Percentiles rank a stretch among this genome's conserved stretches.
These are phyloP conservation scores for Heliconius congener DNA, from an alignment of 1,140 invertebrate genomes.

Conservation along the genomic window DNA sequence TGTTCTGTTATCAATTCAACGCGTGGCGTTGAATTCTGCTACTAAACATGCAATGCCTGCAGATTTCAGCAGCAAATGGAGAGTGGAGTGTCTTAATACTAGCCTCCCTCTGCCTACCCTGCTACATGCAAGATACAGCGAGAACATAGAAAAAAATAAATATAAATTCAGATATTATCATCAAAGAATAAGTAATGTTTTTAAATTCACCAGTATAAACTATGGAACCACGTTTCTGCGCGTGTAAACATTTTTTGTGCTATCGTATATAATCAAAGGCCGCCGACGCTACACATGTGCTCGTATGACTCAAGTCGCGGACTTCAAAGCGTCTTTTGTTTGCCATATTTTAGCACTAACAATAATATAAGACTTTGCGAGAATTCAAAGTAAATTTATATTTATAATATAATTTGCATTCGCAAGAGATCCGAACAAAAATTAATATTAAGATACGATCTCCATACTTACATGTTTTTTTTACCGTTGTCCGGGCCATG, in stretches of 20 bases:
- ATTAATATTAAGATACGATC: background rate
- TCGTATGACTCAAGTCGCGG: slow-evolving; percentile 6
- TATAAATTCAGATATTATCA: background rate
- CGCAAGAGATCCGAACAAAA: background rate
- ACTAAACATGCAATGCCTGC: too few species aligned
- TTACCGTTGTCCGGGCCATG: background rate
- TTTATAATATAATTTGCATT: background rate
- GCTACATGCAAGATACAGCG: too few species aligned
- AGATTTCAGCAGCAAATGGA: too few species aligned
- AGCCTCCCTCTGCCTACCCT: too few species aligned
- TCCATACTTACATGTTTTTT: background rate
- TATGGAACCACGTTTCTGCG: background rate
- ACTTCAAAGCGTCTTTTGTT: slow-evolving; percentile 25
- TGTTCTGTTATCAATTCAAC: too few species aligned
- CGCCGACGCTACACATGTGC: slow-evolving; percentile 13
- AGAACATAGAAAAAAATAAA: too few species aligned
- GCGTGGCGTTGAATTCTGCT: too few species aligned
- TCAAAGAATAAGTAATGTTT: background rate
- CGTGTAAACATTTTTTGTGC: slow-evolving; percentile 26
- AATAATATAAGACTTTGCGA: background rate
- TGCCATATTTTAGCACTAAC: slow-evolving; percentile 9
- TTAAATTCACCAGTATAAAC: background rate
- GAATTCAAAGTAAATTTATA: background rate
- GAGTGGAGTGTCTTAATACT: too few species aligned
- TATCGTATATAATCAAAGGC: slow-evolving; percentile 15